phyloP scores from a whole-genome alignment of 1,140 invertebrate species.

The Maconellicoccus hirsutus region DNA sequence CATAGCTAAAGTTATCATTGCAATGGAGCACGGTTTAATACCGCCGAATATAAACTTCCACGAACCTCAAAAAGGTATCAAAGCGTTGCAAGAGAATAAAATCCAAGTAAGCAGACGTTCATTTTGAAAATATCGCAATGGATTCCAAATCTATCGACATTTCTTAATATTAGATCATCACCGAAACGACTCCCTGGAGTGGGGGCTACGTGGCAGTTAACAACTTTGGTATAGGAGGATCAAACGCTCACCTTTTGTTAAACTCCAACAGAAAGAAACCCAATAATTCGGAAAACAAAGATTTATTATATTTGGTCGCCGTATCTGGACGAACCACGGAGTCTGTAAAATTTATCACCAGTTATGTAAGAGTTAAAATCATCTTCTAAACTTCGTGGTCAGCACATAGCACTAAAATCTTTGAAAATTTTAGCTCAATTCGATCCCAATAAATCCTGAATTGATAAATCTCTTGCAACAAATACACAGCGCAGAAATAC shows the following conservation, averaged over 20 bases:
- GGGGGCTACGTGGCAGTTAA: slow-evolving; percentile 42
- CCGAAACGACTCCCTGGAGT: slow-evolving; percentile 38
- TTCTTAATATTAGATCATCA: slow-evolving; percentile 38
- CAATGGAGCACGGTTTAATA: slow-evolving; percentile 46
- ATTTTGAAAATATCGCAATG: background rate
- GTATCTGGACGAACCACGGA: slow-evolving; percentile 29
- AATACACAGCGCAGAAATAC: too few relatives aligned
- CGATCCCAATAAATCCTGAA: too few relatives aligned
- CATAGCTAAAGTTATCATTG: slow-evolving; percentile 42
- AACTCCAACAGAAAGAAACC: slow-evolving; percentile 32
- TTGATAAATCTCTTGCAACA: too few relatives aligned
- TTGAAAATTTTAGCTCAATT: too few relatives aligned
- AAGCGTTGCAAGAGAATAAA: slow-evolving; percentile 59
- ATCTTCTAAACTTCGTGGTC: too few relatives aligned
- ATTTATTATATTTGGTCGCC: slow-evolving; percentile 28
- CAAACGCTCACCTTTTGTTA: slow-evolving; percentile 45
- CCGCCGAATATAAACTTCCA: slow-evolving; percentile 49
- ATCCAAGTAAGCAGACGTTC: background rate
- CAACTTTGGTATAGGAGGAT: slow-evolving; percentile 52
- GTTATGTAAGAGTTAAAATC: slow-evolving; percentile 25
- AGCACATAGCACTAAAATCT: too few relatives aligned
- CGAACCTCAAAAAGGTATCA: slow-evolving; percentile 43
- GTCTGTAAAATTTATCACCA: slow-evolving; percentile 24
- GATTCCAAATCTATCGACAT: slow-evolving; percentile 25
- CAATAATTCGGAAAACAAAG: slow-evolving; percentile 12